phyloP scores from a whole-genome alignment of 2,797 vertebrate species.

The Eurystomus glaucurus region DNA sequence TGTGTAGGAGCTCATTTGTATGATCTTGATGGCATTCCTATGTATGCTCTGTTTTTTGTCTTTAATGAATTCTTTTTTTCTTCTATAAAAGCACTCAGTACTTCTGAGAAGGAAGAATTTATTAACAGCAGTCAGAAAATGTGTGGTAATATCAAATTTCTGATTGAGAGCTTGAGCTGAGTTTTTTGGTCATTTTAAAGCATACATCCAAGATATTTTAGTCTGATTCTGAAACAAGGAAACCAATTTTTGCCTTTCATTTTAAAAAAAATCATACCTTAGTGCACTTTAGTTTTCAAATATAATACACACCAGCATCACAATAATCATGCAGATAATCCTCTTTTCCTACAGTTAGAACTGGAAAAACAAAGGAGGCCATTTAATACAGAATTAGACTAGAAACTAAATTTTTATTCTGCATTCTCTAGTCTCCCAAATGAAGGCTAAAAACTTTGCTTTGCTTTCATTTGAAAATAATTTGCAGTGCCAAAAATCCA shows the following conservation, averaged over 20 bases:
- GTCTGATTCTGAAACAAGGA: background rate
- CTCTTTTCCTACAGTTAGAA: background rate
- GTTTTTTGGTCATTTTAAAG: background rate
- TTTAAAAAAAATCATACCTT: background rate
- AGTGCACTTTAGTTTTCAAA: background rate
- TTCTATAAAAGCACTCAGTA: background rate
- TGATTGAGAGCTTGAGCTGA: background rate
- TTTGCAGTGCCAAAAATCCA: background rate
- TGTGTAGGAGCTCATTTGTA: background rate
- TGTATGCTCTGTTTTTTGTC: background rate
- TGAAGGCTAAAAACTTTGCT: background rate
- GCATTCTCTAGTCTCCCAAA: rapidly evolving
- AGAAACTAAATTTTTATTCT: background rate
- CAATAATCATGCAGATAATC: background rate
- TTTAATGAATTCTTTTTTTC: background rate
- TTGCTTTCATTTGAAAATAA: background rate
- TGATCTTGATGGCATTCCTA: background rate
- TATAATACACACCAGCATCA: background rate
- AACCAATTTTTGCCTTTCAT: background rate
- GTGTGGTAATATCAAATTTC: background rate
- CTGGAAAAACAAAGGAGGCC: background rate
- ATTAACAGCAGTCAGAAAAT: background rate
- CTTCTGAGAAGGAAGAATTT: background rate
- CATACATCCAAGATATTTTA: background rate
- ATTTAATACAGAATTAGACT: background rate